Conservation (phyloP, 2,888 invertebrate genomes). For the Carabus problematicus region DNA sequence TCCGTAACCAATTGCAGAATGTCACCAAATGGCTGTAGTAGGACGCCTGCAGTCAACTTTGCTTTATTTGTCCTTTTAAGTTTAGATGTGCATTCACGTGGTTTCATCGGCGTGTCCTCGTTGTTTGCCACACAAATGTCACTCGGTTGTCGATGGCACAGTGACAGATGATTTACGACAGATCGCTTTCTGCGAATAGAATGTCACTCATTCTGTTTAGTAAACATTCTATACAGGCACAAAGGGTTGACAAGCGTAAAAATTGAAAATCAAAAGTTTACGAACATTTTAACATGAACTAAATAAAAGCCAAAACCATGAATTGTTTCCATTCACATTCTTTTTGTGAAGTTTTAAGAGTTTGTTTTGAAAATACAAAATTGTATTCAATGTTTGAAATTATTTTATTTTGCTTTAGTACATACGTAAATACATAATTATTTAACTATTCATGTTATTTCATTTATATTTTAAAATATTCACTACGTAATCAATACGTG, state of each 20-base stretch:
- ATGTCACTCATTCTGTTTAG: too few species aligned
- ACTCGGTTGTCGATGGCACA: conserved; percentile 46
- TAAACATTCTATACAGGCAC: too few species aligned
- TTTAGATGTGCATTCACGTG: background rate
- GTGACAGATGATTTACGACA: conserved; percentile 8
- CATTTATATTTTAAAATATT: too few species aligned
- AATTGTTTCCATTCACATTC: too few species aligned
- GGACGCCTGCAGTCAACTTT: background rate
- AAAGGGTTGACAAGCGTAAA: too few species aligned
- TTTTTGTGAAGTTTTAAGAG: background rate
- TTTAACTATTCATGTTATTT: too few species aligned
- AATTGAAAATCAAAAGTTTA: too few species aligned
- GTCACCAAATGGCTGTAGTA: conserved; percentile 7
- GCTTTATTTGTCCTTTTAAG: conserved; percentile 1
- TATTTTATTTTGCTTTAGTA: background rate
- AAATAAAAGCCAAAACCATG: too few species aligned
- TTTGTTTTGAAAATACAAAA: background rate
- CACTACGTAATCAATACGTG: too few species aligned
- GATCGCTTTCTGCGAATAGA: too few species aligned
- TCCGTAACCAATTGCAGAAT: conserved; percentile 34
- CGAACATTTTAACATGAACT: too few species aligned
- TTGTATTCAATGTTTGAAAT: background rate
- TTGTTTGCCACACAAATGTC: conserved; percentile 47
- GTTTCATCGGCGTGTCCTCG: conserved; percentile 22
- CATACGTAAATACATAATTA: too few species aligned